Conservation (phyloP, 2,797 vertebrate genomes). For the Oreonectes daqikongensis region DNA sequence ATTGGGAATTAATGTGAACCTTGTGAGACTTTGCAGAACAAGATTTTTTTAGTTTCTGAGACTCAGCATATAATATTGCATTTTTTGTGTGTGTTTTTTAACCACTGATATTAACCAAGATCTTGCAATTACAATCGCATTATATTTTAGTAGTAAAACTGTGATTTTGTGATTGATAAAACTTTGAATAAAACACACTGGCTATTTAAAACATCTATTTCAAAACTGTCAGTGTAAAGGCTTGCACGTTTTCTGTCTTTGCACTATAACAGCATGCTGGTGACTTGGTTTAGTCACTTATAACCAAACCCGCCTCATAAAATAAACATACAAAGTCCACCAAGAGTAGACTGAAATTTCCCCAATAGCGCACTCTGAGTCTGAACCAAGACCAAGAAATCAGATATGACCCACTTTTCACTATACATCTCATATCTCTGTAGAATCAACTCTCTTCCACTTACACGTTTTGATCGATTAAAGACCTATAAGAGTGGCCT, state of each 20-base stretch:
- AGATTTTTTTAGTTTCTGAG: too few relatives aligned
- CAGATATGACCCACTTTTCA: slow-evolving; percentile 1
- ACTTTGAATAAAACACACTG: background rate
- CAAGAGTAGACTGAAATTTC: background rate
- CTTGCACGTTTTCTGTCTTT: background rate
- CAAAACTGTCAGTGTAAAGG: background rate
- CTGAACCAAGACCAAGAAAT: slow-evolving; percentile 2
- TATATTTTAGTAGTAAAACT: too few relatives aligned
- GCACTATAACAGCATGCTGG: background rate
- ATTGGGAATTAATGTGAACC: background rate
- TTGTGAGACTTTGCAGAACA: background rate
- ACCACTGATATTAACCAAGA: too few relatives aligned
- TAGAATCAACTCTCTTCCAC: background rate
- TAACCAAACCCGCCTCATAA: slow-evolving; percentile 7
- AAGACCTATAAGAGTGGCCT: slow-evolving; percentile 55
- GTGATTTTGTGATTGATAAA: too few relatives aligned
- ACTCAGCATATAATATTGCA: too few relatives aligned
- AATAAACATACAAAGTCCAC: slow-evolving; percentile 24
- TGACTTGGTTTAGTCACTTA: background rate
- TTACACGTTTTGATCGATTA: slow-evolving; percentile 63
- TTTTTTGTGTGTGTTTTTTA: too few relatives aligned
- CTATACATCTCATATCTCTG: background rate
- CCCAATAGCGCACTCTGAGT: slow-evolving; percentile 7
- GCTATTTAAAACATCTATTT: background rate
- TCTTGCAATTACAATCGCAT: too few relatives aligned